Evolutionary conservation across 2,113 vertebrate genomes (phyloP).

Genomic region (Gnathonemus echidnorhynchus): DNA sequence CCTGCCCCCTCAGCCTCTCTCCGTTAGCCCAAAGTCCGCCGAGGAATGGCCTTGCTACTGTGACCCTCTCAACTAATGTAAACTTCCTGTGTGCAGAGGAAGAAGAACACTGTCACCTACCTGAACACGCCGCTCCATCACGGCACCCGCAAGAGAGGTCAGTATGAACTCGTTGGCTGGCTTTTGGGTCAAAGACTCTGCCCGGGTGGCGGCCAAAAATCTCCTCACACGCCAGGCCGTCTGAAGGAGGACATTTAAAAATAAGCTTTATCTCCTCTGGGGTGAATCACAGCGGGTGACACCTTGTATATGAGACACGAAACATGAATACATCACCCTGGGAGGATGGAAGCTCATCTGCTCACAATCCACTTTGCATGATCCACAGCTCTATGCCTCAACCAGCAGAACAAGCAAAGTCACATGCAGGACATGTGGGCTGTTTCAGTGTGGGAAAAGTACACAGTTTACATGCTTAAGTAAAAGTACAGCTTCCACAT

Average conservation of each 20-base stretch:
- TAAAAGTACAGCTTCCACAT: not conserved
- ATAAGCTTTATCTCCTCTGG: not conserved
- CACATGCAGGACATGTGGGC: not conserved
- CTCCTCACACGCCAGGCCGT: not conserved
- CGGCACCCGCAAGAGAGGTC: constrained; percentile 95
- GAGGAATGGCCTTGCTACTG: not conserved
- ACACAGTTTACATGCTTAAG: not conserved
- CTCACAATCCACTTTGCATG: not conserved
- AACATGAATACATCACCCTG: not conserved
- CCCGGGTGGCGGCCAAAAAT: not conserved
- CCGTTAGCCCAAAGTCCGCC: not conserved
- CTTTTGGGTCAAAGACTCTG: not conserved
- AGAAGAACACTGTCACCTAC: constrained; percentile 95
- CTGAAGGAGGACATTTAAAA: not conserved
- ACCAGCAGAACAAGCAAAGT: not conserved
- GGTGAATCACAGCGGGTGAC: not conserved
- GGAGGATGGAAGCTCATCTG: not conserved
- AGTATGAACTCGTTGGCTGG: constrained; percentile 36
- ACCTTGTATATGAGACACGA: not conserved
- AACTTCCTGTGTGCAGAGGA: constrained; percentile 67
- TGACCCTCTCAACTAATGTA: not conserved
- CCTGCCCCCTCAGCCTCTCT: not conserved
- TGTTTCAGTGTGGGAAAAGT: not conserved
- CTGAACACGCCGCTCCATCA: constrained; percentile 96
- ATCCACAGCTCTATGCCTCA: not conserved